Evolutionary conservation across 37 sponge, comb jelly and placozoan species (phyloP), one percentile per base, ranked within the genome.

Genomic region (Spongilla lacustris): DNA sequence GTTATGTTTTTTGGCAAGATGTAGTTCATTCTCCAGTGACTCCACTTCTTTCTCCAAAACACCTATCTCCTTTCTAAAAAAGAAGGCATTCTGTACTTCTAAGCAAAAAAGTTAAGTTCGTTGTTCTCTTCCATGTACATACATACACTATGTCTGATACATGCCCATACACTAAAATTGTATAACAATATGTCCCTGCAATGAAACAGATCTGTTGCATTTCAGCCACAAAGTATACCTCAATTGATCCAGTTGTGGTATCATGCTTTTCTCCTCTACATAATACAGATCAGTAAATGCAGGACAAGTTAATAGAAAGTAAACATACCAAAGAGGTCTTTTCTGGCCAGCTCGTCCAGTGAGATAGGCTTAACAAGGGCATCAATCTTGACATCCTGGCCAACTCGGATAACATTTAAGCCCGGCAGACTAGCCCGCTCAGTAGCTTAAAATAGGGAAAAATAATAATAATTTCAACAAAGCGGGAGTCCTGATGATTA

Each of bases 371-470:
- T 28, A 4, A 94, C 80, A 27, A 38, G n/a, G 13, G 81, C 41
- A 48, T 92, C 87, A 38, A 94, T 89, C 36, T 81, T 84, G 13
- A 66, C 81, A 28, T 41, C 33, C n/a, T 75, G 32, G 9, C 95
- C 95, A 32, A 91, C 32, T 36, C 95, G 73, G 11, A 94, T 74
- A 21, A 94, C 77, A 28, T 36, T 68, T 28, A 86, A 68, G 22
- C 84, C 83, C 28, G 32, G 30, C 0, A 32, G 22, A 13, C 23
- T 23, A 23, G 35, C n/a, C 13, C 8, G 10, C 58, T 58, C 58
- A 58, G 19, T 0, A 19, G 58, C 58, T 58, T 19, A 17, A 58
- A 58, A 58, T 13, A 6, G 17, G 29, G 21, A 1, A 5, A 72
- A 12, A 33, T 1, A 32, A 13, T 72, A 1, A 14, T 14, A 14